phyloP scores from a whole-genome alignment of 2,113 vertebrate genomes.

The Rhynchomys soricoides region DNA sequence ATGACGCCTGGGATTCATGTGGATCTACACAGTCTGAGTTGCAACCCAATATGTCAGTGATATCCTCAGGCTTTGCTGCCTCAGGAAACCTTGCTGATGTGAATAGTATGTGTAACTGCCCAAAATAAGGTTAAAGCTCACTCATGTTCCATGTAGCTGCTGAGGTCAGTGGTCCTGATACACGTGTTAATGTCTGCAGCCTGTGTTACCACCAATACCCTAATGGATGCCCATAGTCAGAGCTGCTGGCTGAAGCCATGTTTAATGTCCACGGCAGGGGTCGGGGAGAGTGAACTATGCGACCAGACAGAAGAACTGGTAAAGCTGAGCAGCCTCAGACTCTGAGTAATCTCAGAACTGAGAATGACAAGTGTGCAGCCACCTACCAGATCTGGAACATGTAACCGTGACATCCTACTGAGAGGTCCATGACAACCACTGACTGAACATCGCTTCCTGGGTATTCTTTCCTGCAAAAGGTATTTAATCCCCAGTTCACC shows the following conservation, averaged over 20 bases:
- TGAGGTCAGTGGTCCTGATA: background rate
- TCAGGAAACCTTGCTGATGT: background rate
- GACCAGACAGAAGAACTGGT: too few species aligned
- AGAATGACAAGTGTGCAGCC: too few species aligned
- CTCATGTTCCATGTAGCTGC: background rate
- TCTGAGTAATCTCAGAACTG: too few species aligned
- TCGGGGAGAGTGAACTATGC: too few species aligned
- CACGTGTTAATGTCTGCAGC: background rate
- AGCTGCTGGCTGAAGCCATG: background rate
- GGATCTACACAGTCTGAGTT: background rate
- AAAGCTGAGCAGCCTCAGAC: too few species aligned
- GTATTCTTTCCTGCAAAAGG: too few species aligned
- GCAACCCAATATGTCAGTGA: background rate
- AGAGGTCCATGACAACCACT: too few species aligned
- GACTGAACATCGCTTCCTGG: too few species aligned
- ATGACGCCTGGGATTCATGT: background rate
- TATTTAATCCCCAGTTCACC: too few species aligned
- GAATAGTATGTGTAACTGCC: background rate
- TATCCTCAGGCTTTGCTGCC: background rate
- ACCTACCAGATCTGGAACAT: too few species aligned
- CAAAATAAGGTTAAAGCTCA: background rate
- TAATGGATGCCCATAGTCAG: background rate
- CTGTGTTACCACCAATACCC: background rate
- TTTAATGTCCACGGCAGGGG: background rate
- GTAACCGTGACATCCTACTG: too few species aligned